A percentile compares a stretch with the other conserved stretches of the same genome.
These are phyloP conservation scores for Mugil cephalus DNA, from an alignment of 2,113 vertebrate genomes.

Conservation along the genomic window DNA sequence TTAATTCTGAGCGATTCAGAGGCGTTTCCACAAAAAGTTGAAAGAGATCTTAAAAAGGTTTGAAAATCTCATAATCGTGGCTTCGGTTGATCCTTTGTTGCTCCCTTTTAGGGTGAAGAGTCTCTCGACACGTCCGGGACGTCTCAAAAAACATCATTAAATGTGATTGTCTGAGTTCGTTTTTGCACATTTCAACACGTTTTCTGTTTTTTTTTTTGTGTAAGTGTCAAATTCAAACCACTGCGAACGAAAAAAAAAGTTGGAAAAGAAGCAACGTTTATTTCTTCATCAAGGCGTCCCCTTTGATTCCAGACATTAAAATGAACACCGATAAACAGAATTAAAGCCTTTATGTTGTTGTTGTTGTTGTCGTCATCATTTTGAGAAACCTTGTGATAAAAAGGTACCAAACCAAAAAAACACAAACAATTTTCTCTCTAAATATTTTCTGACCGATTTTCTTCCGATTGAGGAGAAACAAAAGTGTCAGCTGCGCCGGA, in stretches of 20 bases:
- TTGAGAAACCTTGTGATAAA: conserved; percentile 22
- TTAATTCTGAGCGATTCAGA: no score
- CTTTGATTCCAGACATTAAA: conserved; percentile 52
- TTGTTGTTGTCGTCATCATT: conserved; percentile 21
- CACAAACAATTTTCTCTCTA: no score
- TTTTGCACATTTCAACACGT: not conserved
- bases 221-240: not conserved
- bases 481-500: conserved; percentile 8
- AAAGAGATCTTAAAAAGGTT: no score
- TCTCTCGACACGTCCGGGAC: no score
- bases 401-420: conserved; percentile 17
- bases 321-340: conserved; percentile 45
- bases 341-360: conserved; percentile 40
- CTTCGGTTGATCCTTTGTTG: no score
- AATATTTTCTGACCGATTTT: conserved; percentile 13
- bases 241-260: not conserved
- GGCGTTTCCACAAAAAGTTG: no score
- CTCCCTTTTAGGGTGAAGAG: no score
- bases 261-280: conserved; percentile 79
- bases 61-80: no score
- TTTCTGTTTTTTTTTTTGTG: not conserved
- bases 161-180: no score
- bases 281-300: conserved; percentile 77
- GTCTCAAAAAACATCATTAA: no score
- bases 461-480: conserved; percentile 25